A percentile compares a stretch with the other conserved stretches of the same genome.
Conservation (phyloP, 2,888 invertebrate genomes). For the Hydrotaea cyrtoneurina region DNA sequence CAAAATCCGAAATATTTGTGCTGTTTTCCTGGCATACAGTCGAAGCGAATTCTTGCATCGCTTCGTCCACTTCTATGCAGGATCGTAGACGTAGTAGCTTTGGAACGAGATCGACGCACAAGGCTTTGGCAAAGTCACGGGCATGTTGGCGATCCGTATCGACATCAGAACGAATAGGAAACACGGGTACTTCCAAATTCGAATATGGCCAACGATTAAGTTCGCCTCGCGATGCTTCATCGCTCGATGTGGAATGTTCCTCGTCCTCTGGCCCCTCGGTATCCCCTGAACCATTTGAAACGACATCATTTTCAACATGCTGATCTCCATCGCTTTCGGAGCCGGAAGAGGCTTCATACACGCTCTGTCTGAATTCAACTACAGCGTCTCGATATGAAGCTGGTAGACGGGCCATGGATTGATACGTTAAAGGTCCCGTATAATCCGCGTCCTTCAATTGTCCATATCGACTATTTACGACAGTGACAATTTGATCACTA, state of each 20-base stretch:
- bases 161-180: conserved; percentile 83
- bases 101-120: conserved; percentile 88
- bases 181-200: conserved; percentile 79
- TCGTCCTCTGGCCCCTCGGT: conserved; percentile 88
- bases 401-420: conserved; percentile 90
- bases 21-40: conserved; percentile 91
- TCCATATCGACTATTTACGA: conserved; percentile 85
- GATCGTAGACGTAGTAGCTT: conserved; percentile 88
- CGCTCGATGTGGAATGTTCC: conserved; percentile 82
- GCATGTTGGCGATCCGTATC: conserved; percentile 94
- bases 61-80: conserved; percentile 94
- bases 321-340: conserved; percentile 87
- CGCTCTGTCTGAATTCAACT: conserved; percentile 85
- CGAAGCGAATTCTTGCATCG: conserved; percentile 95
- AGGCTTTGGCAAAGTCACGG: conserved; percentile 89
- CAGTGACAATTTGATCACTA: conserved; percentile 82
- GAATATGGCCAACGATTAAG: conserved; percentile 80
- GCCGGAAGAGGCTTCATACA: conserved; percentile 83
- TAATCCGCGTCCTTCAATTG: conserved; percentile 89
- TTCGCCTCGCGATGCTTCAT: conserved; percentile 79
- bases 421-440: conserved; percentile 91
- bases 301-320: conserved; percentile 85
- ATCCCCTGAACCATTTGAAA: conserved; percentile 87
- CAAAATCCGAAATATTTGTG: conserved; percentile 80
- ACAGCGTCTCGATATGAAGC: conserved; percentile 90